Conservation (phyloP, 2,797 vertebrate genomes). For the Pagetopsis macropterus region DNA sequence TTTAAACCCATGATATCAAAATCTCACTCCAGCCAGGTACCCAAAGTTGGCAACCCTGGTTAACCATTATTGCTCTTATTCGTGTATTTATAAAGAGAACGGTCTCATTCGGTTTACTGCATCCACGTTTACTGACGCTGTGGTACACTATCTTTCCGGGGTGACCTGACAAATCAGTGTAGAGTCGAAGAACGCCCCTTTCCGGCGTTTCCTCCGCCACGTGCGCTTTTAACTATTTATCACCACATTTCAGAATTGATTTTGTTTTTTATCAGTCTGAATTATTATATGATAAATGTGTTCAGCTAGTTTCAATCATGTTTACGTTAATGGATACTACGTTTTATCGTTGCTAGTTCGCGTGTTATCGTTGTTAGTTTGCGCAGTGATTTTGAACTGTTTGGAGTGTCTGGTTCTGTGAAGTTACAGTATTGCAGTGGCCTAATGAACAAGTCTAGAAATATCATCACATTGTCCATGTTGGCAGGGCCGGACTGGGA, state of each 20-base stretch:
- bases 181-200: neutral
- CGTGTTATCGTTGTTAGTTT: neutral
- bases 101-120: no score
- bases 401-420: neutral
- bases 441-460: neutral
- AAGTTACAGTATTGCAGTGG: neutral
- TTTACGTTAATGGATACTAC: no score
- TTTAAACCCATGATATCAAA: no score
- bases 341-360: neutral
- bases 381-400: neutral
- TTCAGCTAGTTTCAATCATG: no score
- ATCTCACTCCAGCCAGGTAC: no score
- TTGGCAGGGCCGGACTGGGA: no score
- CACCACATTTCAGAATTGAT: no score
- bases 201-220: neutral
- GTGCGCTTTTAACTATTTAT: no score
- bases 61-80: neutral
- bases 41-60: neutral
- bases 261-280: no score
- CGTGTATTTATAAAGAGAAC: no score
- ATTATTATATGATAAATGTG: no score
- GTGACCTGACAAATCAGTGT: neutral
- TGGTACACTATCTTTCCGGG: neutral
- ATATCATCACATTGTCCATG: neutral
- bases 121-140: no score